Conservation (phyloP, 2,113 vertebrate species). For the Spizaetus ornatus region DNA sequence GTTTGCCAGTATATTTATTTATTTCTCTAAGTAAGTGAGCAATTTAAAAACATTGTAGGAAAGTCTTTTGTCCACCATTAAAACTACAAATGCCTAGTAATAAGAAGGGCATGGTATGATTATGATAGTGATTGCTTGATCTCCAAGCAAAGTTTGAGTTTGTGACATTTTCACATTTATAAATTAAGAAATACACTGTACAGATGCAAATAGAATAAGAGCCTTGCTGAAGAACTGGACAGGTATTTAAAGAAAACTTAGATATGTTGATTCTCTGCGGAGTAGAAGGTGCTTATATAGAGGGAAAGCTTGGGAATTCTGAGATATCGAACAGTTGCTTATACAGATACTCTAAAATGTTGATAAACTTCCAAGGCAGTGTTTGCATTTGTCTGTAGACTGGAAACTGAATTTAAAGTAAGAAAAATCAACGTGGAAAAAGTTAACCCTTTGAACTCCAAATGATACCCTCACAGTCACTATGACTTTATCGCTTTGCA, state of each 20-base stretch:
- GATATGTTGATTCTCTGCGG: not conserved
- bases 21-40: not conserved
- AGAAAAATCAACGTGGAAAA: not conserved
- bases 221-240: not conserved
- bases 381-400: not conserved
- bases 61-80: not conserved
- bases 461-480: not conserved
- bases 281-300: not conserved
- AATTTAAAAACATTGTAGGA: not conserved
- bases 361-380: not conserved
- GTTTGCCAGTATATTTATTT: not conserved
- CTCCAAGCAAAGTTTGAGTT: not conserved
- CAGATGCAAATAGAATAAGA: not conserved
- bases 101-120: not conserved
- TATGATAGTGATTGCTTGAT: not conserved
- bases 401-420: not conserved
- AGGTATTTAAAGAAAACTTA: not conserved
- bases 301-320: not conserved
- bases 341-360: not conserved
- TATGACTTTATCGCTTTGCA: not conserved
- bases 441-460: not conserved
- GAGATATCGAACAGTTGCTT: not conserved
- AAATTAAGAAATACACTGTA: not conserved
- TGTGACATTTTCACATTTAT: not conserved
- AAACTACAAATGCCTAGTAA: not conserved